These are phyloP conservation scores for Drosophila erecta DNA, from an alignment of 1,140 invertebrate genomes.

Conservation along the genomic window DNA sequence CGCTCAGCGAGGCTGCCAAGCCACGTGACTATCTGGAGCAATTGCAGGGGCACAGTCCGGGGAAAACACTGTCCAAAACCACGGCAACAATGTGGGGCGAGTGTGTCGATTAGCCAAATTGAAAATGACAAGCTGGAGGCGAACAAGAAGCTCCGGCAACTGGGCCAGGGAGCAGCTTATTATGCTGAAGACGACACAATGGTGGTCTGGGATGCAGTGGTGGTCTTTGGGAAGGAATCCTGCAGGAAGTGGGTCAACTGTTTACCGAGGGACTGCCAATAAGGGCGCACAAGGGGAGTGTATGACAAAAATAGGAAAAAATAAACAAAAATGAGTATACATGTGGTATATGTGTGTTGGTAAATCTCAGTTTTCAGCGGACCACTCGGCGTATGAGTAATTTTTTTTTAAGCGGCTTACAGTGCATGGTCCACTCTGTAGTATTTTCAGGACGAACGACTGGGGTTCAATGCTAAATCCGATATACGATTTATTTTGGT, in stretches of 20 bases:
- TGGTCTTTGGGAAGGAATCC: neutral
- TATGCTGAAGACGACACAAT: conserved; percentile 51
- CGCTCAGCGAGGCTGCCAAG: conserved; percentile 45
- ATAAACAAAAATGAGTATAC: conserved; percentile 6
- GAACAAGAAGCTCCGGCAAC: conserved; percentile 26
- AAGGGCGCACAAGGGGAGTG: conserved; percentile 18
- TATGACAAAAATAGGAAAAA: neutral
- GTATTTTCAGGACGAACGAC: conserved; percentile 9
- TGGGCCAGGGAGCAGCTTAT: conserved; percentile 55
- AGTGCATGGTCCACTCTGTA: conserved; percentile 5
- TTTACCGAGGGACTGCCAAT: conserved; percentile 40
- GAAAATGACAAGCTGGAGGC: conserved; percentile 69
- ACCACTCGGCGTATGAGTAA: conserved; percentile 72
- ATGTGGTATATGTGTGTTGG: neutral
- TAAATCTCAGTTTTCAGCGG: conserved; percentile 42
- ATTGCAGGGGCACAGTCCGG: conserved; percentile 48
- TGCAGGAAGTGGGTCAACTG: conserved; percentile 53
- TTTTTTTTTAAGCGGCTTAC: conserved; percentile 76
- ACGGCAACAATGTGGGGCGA: conserved; percentile 51
- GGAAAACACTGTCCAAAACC: conserved; percentile 16
- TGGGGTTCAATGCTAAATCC: conserved; percentile 44
- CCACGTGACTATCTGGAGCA: conserved; percentile 72
- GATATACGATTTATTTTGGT: conserved; percentile 81
- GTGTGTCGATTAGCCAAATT: conserved; percentile 76
- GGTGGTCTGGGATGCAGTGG: neutral